These are phyloP conservation scores for Stercorarius parasiticus DNA, from an alignment of 2,113 vertebrate species.

Conservation along the genomic window DNA sequence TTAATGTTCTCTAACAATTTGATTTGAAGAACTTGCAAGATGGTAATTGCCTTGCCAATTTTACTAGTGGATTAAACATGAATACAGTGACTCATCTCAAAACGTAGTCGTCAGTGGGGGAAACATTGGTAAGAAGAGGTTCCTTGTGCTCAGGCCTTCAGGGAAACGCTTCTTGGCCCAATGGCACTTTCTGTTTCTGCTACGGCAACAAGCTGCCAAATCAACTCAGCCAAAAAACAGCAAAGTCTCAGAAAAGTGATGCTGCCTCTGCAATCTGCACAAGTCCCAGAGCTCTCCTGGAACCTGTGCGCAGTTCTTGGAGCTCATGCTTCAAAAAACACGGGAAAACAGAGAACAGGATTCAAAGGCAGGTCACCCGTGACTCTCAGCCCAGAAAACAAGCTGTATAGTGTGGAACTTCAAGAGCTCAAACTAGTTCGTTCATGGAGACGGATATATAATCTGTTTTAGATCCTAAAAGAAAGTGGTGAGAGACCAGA, in stretches of 20 bases:
- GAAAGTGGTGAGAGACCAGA: not conserved
- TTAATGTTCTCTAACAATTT: constrained; percentile 41
- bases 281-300: not conserved
- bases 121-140: not conserved
- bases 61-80: constrained; percentile 26
- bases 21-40: constrained; percentile 21
- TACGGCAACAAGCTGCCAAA: not conserved
- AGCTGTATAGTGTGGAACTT: not conserved
- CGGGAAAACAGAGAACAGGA: not conserved
- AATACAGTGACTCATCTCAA: constrained; percentile 43
- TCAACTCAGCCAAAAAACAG: constrained; percentile 3
- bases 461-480: not conserved
- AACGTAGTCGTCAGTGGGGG: not conserved
- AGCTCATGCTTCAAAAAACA: not conserved
- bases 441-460: not conserved
- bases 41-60: constrained; percentile 24
- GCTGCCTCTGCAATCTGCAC: not conserved
- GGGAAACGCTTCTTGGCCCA: not conserved
- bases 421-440: not conserved
- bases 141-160: not conserved
- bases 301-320: not conserved
- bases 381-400: not conserved
- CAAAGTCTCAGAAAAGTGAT: not conserved
- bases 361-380: not conserved
- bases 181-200: not conserved